A percentile compares a stretch with the other conserved stretches of the same genome.
phyloP scores from a whole-genome alignment of 2,797 vertebrate species.

The Numenius phaeopus region DNA sequence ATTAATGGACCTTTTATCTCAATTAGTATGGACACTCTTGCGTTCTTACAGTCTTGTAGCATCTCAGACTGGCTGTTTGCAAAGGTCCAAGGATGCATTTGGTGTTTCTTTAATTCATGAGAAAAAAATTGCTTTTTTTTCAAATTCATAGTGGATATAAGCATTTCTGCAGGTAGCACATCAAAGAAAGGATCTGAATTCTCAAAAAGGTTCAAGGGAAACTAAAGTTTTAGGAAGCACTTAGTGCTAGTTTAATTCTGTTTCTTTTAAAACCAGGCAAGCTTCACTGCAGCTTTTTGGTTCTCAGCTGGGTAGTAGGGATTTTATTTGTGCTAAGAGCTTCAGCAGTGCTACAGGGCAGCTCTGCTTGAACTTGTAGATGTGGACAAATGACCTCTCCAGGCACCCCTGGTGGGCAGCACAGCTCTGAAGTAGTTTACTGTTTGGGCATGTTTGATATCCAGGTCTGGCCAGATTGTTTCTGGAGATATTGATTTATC shows the following conservation, averaged over 20 bases:
- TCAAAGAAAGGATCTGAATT: background rate
- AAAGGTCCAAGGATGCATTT: background rate
- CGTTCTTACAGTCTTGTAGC: background rate
- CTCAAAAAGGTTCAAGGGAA: background rate
- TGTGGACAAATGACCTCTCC: background rate
- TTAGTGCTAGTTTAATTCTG: background rate
- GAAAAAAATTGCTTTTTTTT: background rate
- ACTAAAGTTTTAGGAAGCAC: background rate
- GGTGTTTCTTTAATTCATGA: background rate
- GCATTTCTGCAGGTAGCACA: background rate
- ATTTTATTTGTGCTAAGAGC: background rate
- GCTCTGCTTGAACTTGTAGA: background rate
- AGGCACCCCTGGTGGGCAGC: background rate
- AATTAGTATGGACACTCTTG: rapidly evolving
- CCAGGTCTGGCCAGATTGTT: background rate
- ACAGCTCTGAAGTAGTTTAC: background rate
- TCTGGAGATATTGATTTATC: slow-evolving; percentile 1
- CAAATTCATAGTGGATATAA: background rate
- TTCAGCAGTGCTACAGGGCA: background rate
- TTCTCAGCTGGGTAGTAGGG: background rate
- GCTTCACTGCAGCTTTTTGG: background rate
- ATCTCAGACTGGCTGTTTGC: background rate
- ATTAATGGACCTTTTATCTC: background rate
- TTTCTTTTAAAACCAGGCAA: background rate
- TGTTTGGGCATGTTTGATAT: background rate